Evolutionary conservation across 2,888 invertebrate species (phyloP), one percentile per base, ranked within the genome.

Genomic region (Pandemis heparana): DNA sequence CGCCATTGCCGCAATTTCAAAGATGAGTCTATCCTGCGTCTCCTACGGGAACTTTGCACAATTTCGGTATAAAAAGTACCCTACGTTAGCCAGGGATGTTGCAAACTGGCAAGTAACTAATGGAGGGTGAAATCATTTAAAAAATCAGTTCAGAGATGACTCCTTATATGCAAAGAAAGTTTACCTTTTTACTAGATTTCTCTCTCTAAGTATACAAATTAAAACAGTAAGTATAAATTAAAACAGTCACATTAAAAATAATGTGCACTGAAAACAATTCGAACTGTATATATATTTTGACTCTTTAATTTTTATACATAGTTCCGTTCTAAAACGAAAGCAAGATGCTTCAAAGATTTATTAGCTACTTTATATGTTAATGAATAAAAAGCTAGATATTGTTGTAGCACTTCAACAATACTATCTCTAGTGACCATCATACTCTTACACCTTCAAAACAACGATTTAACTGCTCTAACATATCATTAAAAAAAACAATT

Each of bases 331-430:
- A 10, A 41, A 62, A 62, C n/a, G 61, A 16, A n/a, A 39, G 60
- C 39, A 41, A 41, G 39, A 53, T 53, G 53, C 18, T 53, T 53
- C 18, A 16, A 39, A 62, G 18, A 62, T 62, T 62, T 62, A 62
- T 41, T 16, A 16, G 2, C 41, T 41, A 62, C 9, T 62, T 62
- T 41, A 62, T 48, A 64, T 32, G 38, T 48, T 38, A 64, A 48
- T 64, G 12, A 12, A 12, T 18, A 18, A 18, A 62, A 62, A 0
- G 16, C 4, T 18, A 12, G 41, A 43, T 62, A 56, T 56, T 23
- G 23, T 23, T 23, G 23, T 56, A 12, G 23, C 9, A 18, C 5
- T 7, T 23, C 12, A 56, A 56, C 5, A 32, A 18, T 56, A 10
- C 48, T 39, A 61, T 48, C 48, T 53, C 18, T 53, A 9, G 18